A percentile compares a stretch with the other conserved stretches of the same genome.
These are phyloP conservation scores for Cygnus buccinator DNA, from an alignment of 2,113 vertebrate genomes.

Conservation along the genomic window DNA sequence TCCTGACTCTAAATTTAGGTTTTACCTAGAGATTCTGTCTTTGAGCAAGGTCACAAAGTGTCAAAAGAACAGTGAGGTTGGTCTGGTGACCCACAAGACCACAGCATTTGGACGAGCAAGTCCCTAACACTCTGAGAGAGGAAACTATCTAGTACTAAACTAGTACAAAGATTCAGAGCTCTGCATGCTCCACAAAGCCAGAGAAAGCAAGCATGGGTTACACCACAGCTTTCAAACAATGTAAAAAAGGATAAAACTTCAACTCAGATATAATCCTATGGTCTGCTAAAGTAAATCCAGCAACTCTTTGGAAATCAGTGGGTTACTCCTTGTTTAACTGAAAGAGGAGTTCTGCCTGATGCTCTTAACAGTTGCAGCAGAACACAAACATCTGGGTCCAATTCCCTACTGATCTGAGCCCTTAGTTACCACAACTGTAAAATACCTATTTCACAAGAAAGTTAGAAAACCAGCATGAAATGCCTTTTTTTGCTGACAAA, in stretches of 20 bases:
- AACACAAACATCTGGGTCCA: not conserved
- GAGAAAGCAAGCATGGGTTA: not conserved
- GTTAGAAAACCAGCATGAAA: constrained; percentile 6
- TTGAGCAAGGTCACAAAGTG: not conserved
- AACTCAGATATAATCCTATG: not conserved
- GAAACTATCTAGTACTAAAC: not conserved
- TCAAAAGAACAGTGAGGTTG: not conserved
- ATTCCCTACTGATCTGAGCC: not conserved
- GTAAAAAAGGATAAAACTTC: not conserved
- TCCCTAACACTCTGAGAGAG: not conserved
- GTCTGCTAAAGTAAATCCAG: not conserved
- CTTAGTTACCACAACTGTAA: not conserved
- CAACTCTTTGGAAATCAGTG: not conserved
- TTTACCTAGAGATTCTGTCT: not conserved
- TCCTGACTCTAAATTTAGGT: accelerated
- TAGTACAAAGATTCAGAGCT: not conserved
- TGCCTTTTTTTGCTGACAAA: constrained; percentile 50
- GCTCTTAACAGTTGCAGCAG: not conserved
- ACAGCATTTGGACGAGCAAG: not conserved
- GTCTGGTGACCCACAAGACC: not conserved
- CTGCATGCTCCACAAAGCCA: not conserved
- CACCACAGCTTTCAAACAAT: not conserved
- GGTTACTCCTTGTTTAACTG: not conserved
- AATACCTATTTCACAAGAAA: not conserved
- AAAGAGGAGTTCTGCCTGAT: not conserved